These are phyloP conservation scores for Leguminivora glycinivorella DNA, from an alignment of 1,140 invertebrate species.

Conservation along the genomic window DNA sequence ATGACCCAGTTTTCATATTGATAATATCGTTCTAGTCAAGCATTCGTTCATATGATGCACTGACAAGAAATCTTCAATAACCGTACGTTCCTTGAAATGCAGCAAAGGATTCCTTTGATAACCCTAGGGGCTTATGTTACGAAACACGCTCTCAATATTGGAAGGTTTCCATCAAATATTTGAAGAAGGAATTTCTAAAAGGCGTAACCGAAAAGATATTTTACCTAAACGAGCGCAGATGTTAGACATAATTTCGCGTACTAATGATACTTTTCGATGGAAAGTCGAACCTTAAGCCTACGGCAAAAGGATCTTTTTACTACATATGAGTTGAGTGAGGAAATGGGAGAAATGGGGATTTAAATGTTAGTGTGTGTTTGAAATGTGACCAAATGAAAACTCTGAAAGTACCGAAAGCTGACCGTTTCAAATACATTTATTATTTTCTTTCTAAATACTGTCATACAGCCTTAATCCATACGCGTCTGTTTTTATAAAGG, in stretches of 20 bases:
- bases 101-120: constrained; percentile 3
- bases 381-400: neutral
- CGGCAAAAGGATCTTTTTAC: neutral
- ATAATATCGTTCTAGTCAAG: neutral
- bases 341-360: neutral
- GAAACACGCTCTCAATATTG: neutral
- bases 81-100: neutral
- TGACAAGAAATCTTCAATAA: neutral
- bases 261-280: neutral
- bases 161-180: constrained; percentile 17
- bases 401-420: neutral
- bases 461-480: no score
- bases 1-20: no score
- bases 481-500: no score
- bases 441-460: no score
- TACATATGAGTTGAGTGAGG: neutral
- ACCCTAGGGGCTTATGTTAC: neutral
- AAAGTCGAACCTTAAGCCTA: neutral
- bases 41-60: neutral
- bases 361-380: neutral
- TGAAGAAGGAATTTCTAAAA: constrained; percentile 10
- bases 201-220: neutral
- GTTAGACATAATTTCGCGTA: neutral
- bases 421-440: no score
- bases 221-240: constrained; percentile 8